phyloP scores from a whole-genome alignment of 2,797 vertebrate species.

The Arremon aurantiirostris region DNA sequence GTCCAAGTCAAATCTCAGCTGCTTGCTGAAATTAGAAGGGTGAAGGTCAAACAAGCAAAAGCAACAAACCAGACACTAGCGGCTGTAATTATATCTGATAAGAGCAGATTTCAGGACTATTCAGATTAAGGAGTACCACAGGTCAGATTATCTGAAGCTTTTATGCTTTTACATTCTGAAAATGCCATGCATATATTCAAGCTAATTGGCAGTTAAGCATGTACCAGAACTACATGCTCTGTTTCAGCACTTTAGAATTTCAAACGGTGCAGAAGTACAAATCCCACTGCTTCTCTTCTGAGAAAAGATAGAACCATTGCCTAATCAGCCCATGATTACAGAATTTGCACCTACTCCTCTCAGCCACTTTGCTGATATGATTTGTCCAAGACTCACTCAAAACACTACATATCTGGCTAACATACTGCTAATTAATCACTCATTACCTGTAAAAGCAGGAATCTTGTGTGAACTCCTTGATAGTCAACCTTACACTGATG shows the following conservation, averaged over 20 bases:
- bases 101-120: not conserved
- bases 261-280: not conserved
- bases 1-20: conserved; percentile 37
- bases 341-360: not conserved
- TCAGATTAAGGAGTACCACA: conserved; percentile 11
- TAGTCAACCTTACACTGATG: not conserved
- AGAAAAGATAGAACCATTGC: not conserved
- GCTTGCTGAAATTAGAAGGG: conserved; percentile 54
- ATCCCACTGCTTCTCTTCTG: not conserved
- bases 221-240: not conserved
- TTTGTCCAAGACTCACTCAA: not conserved
- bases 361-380: not conserved
- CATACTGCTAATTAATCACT: not conserved
- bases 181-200: not conserved
- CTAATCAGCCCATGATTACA: not conserved
- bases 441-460: not conserved
- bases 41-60: conserved; percentile 57
- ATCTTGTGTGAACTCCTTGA: not conserved
- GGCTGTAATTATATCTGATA: conserved; percentile 1
- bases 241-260: not conserved
- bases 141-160: conserved; percentile 17
- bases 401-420: not conserved
- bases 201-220: conserved; percentile 7
- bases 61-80: conserved; percentile 35
- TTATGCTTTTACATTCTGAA: conserved; percentile 31